Evolutionary conservation across 2,113 vertebrate genomes (phyloP).

Genomic region (Paedocypris sp.): DNA sequence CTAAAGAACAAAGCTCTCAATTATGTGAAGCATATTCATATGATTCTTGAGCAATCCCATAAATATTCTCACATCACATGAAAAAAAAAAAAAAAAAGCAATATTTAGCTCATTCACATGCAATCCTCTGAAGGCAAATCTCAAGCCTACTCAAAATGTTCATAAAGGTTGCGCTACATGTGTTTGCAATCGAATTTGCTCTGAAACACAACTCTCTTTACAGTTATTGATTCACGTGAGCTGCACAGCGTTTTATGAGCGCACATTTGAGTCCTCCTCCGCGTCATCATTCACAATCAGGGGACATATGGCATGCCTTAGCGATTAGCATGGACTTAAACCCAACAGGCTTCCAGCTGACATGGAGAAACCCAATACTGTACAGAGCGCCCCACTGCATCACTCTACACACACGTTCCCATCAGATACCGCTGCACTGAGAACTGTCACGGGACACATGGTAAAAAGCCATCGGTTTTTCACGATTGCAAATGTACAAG

Average conservation of each 20-base stretch:
- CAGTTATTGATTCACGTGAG: constrained; percentile 31
- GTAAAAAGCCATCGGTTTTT: background rate
- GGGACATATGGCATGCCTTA: constrained; percentile 37
- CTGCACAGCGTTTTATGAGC: constrained; percentile 11
- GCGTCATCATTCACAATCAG: constrained; percentile 40
- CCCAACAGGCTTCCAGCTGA: constrained; percentile 33
- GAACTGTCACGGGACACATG: constrained; percentile 5
- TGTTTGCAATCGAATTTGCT: constrained; percentile 16
- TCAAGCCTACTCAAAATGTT: background rate
- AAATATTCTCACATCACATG: background rate
- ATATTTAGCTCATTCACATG: background rate
- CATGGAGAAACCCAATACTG: constrained; percentile 37
- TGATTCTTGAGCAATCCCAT: background rate
- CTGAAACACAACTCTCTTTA: constrained; percentile 16
- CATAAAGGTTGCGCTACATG: background rate
- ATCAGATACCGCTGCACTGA: constrained; percentile 19
- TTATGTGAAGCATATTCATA: too few species aligned
- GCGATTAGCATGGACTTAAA: constrained; percentile 33
- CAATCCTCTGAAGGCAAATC: background rate
- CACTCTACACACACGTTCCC: constrained; percentile 40
- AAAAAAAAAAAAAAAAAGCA: background rate
- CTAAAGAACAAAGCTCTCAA: too few species aligned
- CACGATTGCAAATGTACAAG: background rate
- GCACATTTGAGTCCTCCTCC: constrained; percentile 35
- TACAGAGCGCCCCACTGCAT: constrained; percentile 17